Conservation (phyloP, 2,888 invertebrate genomes). For the Vesta saturnalis region DNA sequence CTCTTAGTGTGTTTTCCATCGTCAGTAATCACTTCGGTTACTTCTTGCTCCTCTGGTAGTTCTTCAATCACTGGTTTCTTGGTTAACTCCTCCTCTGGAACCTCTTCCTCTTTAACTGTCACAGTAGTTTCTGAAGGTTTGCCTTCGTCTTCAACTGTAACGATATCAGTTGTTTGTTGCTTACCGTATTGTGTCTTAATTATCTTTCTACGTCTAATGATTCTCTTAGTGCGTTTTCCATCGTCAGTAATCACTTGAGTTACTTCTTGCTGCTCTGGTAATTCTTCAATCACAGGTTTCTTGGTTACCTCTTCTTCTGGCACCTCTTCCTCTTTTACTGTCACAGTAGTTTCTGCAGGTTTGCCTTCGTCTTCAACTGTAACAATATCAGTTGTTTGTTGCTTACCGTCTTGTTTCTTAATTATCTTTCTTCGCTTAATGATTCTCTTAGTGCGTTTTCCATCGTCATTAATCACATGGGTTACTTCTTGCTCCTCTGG, state of each 20-base stretch:
- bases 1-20: constrained; percentile 48
- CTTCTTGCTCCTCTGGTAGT: constrained; percentile 49
- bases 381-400: constrained; percentile 50
- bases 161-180: constrained; percentile 49
- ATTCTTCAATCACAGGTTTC: constrained; percentile 47
- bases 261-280: constrained; percentile 41
- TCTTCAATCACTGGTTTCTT: constrained; percentile 51
- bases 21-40: constrained; percentile 49
- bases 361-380: constrained; percentile 53
- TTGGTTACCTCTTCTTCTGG: constrained; percentile 42
- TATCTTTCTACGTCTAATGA: constrained; percentile 50
- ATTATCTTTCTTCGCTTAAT: constrained; percentile 56
- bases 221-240: constrained; percentile 52
- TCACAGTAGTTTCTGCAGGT: constrained; percentile 52
- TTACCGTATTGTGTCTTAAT: constrained; percentile 40
- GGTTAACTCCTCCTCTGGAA: constrained; percentile 51
- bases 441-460: constrained; percentile 48
- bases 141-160: constrained; percentile 52
- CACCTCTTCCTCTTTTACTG: constrained; percentile 48
- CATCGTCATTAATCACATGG: constrained; percentile 48
- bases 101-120: constrained; percentile 57
- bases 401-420: constrained; percentile 50
- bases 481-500: constrained; percentile 49
- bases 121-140: constrained; percentile 53
- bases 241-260: constrained; percentile 34